Percentiles rank a stretch among this genome's conserved stretches.
Evolutionary conservation across 1,140 invertebrate species (phyloP).

Genomic region (Druon quercuslanigerum): DNA sequence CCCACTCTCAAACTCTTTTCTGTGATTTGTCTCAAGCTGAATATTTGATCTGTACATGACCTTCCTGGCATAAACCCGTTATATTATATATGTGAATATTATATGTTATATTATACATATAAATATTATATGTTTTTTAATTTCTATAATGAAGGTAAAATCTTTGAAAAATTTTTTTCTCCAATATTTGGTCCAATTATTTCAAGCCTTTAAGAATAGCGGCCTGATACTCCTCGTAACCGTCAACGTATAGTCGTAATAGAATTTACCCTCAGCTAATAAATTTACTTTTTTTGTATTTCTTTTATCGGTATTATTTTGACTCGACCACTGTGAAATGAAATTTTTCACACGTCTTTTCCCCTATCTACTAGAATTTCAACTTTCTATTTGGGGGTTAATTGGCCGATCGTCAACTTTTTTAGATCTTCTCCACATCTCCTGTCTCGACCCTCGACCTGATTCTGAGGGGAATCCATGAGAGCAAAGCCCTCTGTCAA

Average conservation of each 20-base stretch:
- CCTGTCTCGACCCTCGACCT: constrained; percentile 2
- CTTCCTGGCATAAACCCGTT: too few species aligned
- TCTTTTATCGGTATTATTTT: background rate
- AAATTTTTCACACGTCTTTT: constrained; percentile 20
- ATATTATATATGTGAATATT: too few species aligned
- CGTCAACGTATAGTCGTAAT: background rate
- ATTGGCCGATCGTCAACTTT: constrained; percentile 13
- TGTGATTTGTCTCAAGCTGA: too few species aligned
- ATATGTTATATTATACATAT: too few species aligned
- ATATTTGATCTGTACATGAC: too few species aligned
- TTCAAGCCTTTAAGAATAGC: too few species aligned
- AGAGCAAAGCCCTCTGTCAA: background rate
- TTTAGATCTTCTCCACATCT: background rate
- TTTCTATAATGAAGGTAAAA: too few species aligned
- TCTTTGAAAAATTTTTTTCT: too few species aligned
- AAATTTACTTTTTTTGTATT: constrained; percentile 12
- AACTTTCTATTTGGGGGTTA: background rate
- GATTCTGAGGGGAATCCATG: background rate
- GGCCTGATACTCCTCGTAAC: background rate
- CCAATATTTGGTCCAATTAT: too few species aligned
- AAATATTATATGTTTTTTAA: too few species aligned
- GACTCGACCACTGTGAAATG: constrained; percentile 27
- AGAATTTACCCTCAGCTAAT: constrained; percentile 7
- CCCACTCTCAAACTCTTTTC: too few species aligned
- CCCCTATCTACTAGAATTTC: constrained; percentile 8